Evolutionary conservation across 1,140 invertebrate genomes (phyloP), one percentile per base, ranked within the genome.

Genomic region (Brachionus rubens): DNA sequence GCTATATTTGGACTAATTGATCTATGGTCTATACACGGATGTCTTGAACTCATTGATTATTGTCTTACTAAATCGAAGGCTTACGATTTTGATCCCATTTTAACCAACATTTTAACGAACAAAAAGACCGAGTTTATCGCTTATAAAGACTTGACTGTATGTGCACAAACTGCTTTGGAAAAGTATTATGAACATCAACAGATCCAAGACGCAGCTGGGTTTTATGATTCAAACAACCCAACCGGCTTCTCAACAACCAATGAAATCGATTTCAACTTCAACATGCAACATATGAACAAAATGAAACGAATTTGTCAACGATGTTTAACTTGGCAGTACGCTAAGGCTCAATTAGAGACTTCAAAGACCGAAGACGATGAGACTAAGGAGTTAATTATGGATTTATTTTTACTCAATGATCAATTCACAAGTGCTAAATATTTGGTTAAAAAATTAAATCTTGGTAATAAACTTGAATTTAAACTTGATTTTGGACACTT

Each of bases 21-120:
- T 48, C 54, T 76, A 26, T 77, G 83, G 46, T 78, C 79, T 3
- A 75, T 83, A 28, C 80, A 82, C 21, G 79, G 78, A 19, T 78
- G 79, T 50, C 76, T 82, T 40, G 81, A 81, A 56, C 59, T 83
- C 43, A 78, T 83, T 16, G 68, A 81, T 19, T 75, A 79, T 72
- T 82, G 80, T 77, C 33, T 77, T 14, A 76, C 77, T 47, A 77
- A 76, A 30, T 72, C n/a, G n/a, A n/a, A n/a, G n/a, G n/a, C 16
- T 40, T 19, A 50, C 14, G 54, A 59, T 36, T 59, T 59, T 52
- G 12, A 28, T n/a, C 24, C 16, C 3, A n/a, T 3, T 41, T n/a
- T 72, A 24, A 21, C 12, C 1, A 12, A 54, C 16, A 33, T 72
- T 40, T 41, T 72, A 4, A 24, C 12, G 10, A 33, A 50, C 9